Conservation (phyloP, 2,113 vertebrate species). For the Tachysurus vachellii region DNA sequence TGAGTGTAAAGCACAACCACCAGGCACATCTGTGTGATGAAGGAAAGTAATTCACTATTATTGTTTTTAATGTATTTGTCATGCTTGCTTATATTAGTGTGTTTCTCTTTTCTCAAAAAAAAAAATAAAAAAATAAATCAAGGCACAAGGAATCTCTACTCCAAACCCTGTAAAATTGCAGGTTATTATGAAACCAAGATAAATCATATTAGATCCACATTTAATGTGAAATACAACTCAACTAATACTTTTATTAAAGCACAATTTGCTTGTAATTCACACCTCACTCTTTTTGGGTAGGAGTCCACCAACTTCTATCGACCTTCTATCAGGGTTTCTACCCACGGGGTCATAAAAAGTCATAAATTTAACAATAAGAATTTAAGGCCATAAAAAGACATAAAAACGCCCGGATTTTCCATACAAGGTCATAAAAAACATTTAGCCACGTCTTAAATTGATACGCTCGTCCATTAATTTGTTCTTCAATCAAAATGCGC, state of each 20-base stretch:
- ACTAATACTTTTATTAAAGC: background rate
- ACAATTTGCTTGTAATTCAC: background rate
- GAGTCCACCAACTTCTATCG: background rate
- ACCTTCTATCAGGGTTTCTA: too few species aligned
- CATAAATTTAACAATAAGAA: too few species aligned
- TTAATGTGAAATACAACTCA: background rate
- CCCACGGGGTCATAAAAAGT: too few species aligned
- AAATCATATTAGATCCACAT: background rate
- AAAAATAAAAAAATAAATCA: background rate
- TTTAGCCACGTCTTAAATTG: too few species aligned
- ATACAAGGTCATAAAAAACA: too few species aligned
- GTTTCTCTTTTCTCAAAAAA: background rate
- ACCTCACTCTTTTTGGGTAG: background rate
- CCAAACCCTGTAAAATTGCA: background rate
- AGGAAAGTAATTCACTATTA: background rate
- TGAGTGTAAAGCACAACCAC: background rate
- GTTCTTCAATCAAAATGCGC: too few species aligned
- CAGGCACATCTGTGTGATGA: slow-evolving; percentile 4
- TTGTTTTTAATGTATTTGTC: background rate
- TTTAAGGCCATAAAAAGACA: too few species aligned
- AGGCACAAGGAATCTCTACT: background rate
- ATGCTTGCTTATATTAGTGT: background rate
- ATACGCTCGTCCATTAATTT: too few species aligned
- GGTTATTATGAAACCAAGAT: background rate
- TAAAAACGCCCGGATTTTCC: too few species aligned